Evolutionary conservation across 2,113 vertebrate species (phyloP).

Genomic region (Aepyceros melampus): DNA sequence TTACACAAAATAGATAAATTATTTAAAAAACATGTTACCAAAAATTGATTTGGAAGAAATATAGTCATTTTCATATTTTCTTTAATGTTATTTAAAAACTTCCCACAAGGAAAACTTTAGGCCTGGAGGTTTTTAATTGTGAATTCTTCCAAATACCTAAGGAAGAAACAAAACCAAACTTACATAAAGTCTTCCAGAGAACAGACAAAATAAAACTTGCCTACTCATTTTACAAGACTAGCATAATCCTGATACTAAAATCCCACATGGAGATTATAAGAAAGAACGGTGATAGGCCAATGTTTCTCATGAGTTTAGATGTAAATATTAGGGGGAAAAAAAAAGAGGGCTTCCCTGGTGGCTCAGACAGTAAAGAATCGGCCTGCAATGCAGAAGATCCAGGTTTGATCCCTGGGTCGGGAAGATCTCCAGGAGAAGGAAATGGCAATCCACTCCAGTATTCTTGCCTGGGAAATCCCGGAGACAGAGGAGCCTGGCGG

Average conservation of each 20-base stretch:
- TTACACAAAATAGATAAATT: not conserved
- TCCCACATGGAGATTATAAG: not conserved
- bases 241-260: not conserved
- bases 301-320: not conserved
- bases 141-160: constrained; percentile 6
- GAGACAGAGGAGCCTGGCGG: not conserved
- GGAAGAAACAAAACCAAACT: not conserved
- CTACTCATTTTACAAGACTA: not conserved
- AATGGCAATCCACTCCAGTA: not conserved
- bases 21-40: not conserved
- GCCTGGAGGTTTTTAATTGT: not conserved
- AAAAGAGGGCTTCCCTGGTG: not conserved
- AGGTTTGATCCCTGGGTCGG: not conserved
- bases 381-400: not conserved
- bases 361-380: not conserved
- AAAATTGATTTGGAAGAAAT: not conserved
- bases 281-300: not conserved
- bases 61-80: not conserved
- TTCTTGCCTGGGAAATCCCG: not conserved
- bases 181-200: constrained; percentile 2
- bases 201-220: not conserved
- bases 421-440: not conserved
- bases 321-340: not conserved
- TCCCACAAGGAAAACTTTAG: not conserved
- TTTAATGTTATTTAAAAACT: constrained; percentile 13